Percentiles rank a stretch among this genome's conserved stretches.
These are phyloP conservation scores for Loxodonta africana DNA, from an alignment of 2,113 vertebrate species.

Conservation along the genomic window DNA sequence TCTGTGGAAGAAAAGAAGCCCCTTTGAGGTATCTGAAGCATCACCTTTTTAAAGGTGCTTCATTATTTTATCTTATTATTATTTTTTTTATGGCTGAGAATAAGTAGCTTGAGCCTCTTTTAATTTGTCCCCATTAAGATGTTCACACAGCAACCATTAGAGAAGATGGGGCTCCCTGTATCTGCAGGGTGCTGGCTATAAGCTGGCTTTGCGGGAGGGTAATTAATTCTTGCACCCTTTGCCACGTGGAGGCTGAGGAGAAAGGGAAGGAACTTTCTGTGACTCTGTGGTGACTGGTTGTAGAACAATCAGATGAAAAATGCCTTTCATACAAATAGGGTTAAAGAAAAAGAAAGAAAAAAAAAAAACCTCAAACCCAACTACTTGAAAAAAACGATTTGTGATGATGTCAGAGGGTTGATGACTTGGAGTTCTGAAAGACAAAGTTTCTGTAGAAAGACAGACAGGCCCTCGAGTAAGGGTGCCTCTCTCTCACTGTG, in stretches of 20 bases:
- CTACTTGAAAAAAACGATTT: neutral
- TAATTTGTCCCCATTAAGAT: slow-evolving; percentile 70
- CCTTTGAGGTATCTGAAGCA: neutral
- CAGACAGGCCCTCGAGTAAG: no score
- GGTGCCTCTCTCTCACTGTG: neutral
- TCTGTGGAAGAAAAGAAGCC: neutral
- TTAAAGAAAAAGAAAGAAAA: neutral
- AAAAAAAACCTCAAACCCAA: neutral
- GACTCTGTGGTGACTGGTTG: neutral
- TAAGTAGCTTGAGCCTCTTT: slow-evolving; percentile 62
- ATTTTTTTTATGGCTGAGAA: slow-evolving; percentile 43
- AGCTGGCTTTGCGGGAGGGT: neutral
- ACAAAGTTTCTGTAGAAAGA: neutral
- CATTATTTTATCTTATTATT: slow-evolving; percentile 55
- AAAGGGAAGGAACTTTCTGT: neutral
- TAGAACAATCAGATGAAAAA: neutral
- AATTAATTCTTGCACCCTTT: neutral
- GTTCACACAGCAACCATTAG: slow-evolving; percentile 47
- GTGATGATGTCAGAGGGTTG: neutral
- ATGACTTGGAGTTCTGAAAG: neutral
- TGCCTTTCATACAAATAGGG: neutral
- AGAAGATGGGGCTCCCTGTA: neutral
- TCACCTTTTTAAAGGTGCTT: slow-evolving; percentile 6
- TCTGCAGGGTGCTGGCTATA: neutral
- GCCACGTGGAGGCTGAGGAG: neutral